phyloP scores from a whole-genome alignment of 30 jellyfish, hydroid and myxozoan species.

The Rhopilema esculentum region DNA sequence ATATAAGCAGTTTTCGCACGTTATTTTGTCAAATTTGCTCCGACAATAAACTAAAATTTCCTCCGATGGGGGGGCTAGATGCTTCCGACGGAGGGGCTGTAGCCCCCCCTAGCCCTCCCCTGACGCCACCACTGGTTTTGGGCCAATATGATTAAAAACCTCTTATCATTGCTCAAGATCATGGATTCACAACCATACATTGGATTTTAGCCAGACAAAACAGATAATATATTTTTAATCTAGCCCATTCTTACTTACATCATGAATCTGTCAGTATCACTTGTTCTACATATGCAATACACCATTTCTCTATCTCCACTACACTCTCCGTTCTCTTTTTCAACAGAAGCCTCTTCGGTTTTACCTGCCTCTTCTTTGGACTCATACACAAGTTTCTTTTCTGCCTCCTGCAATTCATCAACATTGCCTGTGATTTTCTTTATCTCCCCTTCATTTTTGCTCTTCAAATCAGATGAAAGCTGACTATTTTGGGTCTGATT shows the following conservation, averaged over 20 bases:
- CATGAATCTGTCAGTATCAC: slow-evolving; percentile 91
- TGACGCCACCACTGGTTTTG: too few species aligned
- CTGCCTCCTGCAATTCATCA: background rate
- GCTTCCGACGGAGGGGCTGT: too few species aligned
- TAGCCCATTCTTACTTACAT: slow-evolving; percentile 68
- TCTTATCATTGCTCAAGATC: too few species aligned
- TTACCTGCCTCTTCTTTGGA: background rate
- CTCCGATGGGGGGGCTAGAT: too few species aligned
- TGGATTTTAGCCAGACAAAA: too few species aligned
- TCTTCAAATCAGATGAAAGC: background rate
- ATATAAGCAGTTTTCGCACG: too few species aligned
- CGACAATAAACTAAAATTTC: too few species aligned
- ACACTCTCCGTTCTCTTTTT: background rate
- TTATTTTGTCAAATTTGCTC: too few species aligned
- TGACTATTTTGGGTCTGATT: background rate
- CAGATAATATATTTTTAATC: too few species aligned
- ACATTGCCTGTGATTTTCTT: background rate
- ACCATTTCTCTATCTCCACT: slow-evolving; percentile 55
- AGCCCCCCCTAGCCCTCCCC: too few species aligned
- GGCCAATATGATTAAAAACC: too few species aligned
- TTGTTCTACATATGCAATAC: slow-evolving; percentile 81
- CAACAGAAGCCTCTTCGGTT: slow-evolving; percentile 5
- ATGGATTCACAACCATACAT: too few species aligned
- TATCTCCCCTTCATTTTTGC: background rate
- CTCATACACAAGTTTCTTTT: background rate